Base-by-base conservation (phyloP, 2,113 vertebrate species). In the Nibea albiflora region DNA sequence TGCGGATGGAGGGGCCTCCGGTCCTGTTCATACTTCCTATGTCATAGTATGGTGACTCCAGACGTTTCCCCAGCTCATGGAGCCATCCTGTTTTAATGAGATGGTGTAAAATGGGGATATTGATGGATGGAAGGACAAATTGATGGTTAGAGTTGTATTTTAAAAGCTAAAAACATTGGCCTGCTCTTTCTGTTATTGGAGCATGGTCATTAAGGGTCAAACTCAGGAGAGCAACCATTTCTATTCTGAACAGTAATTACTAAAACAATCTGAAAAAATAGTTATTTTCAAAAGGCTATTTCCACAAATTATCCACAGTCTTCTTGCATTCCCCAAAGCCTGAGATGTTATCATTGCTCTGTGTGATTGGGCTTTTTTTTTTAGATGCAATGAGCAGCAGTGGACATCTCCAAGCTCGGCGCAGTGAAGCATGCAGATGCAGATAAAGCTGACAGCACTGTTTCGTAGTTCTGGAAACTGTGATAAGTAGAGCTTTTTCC, bases 61-160 rank as follows among this genome's bases (percentile, higher is more conserved):
- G 94, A 2, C 98, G 95, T 92, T 98, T 99, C 42, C 97, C 98
- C 72, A 99, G 71, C 91, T 99, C 98, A 68, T 98, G 98, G 64
- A 99, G 97, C 98, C 98, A 99, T 44, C 98, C 98, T 99, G 89
- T 22, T 64, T 39, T 61, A 12, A 60, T 9, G 47, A 57, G 80
- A 86, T 11, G 62, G 20, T 19, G 11, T 22, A 54, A 39, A 47
- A 46, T 42, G 46, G 42, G 6, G 28, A 35, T 20, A 61, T 9
- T 39, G 22, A 77, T 57, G 57, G 39, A 49, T 46, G 14, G 47
- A 78, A 42, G 2, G 52, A 42, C 1, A 69, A 57, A 83, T 19
- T 6, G 12, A 74, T 26, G 64, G 44, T 85, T 58, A 69, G 11
- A 50, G 11, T 63, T 58, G 20, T n/a, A 17, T 72, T 72, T 75